Evolutionary conservation across 2,113 vertebrate genomes (phyloP).

Genomic region (Emydocephalus ijimae): DNA sequence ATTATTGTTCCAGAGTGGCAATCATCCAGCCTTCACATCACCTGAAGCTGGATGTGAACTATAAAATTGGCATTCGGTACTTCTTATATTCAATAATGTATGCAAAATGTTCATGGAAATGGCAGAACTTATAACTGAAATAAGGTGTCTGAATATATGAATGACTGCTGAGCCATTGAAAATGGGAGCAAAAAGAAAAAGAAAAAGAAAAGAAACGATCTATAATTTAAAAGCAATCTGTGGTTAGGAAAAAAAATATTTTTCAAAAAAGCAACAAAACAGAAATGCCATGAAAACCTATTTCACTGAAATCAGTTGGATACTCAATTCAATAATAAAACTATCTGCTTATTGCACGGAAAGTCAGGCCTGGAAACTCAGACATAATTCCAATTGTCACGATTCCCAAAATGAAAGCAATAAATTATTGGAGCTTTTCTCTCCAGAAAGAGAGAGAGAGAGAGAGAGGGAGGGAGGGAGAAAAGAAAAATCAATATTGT

Average conservation of each 20-base stretch:
- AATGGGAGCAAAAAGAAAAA: background rate
- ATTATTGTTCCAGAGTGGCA: background rate
- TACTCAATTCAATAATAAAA: background rate
- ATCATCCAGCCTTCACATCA: background rate
- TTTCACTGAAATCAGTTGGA: slow-evolving; percentile 10
- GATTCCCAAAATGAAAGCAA: slow-evolving; percentile 2
- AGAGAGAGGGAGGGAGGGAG: background rate
- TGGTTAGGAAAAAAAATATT: background rate
- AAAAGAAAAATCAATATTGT: background rate
- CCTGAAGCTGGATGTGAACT: background rate
- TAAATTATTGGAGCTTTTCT: slow-evolving; percentile 9
- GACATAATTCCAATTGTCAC: slow-evolving; percentile 4
- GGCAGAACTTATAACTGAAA: background rate
- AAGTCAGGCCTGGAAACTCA: slow-evolving; percentile 2
- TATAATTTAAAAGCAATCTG: background rate
- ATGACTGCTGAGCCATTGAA: background rate
- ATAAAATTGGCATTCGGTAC: background rate
- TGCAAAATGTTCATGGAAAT: too few species aligned
- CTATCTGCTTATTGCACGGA: background rate
- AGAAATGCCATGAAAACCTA: background rate
- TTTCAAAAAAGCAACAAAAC: background rate
- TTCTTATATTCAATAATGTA: background rate
- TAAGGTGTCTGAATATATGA: background rate
- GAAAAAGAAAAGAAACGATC: background rate
- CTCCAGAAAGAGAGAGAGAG: background rate